Evolutionary conservation across 1,140 invertebrate genomes (phyloP).

Genomic region (Brachionus rubens): DNA sequence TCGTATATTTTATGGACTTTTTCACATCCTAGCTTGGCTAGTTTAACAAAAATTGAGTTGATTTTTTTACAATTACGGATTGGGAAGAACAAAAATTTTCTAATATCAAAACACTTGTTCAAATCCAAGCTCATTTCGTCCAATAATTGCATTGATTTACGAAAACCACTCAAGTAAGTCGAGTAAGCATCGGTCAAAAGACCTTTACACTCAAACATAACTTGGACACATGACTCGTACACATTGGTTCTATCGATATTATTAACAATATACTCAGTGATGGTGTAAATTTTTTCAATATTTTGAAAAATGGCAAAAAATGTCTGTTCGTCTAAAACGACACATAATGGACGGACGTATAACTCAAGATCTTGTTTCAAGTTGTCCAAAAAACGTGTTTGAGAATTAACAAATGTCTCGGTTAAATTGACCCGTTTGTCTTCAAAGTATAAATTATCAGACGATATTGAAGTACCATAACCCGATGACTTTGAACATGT

Average conservation of each 20-base stretch:
- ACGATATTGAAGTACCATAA: neutral
- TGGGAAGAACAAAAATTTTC: neutral
- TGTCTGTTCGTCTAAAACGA: neutral
- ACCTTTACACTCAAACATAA: neutral
- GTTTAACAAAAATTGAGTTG: neutral
- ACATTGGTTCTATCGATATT: neutral
- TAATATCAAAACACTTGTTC: conserved; percentile 4
- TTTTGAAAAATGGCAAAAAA: conserved; percentile 6
- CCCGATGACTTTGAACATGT: neutral
- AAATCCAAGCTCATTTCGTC: neutral
- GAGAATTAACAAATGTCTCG: neutral
- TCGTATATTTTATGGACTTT: neutral
- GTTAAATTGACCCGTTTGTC: neutral
- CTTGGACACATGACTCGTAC: neutral
- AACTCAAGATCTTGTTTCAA: neutral
- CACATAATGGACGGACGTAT: neutral
- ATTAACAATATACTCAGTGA: neutral
- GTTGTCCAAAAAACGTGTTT: neutral
- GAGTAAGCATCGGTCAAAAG: neutral
- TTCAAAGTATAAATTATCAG: neutral
- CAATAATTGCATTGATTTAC: neutral
- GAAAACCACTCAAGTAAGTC: neutral
- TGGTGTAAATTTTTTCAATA: conserved; percentile 3
- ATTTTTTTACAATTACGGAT: neutral
- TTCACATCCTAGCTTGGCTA: neutral